Evolutionary conservation across 2,888 invertebrate genomes (phyloP), one percentile per base, ranked within the genome.

Genomic region (Sinotaia quadrata): DNA sequence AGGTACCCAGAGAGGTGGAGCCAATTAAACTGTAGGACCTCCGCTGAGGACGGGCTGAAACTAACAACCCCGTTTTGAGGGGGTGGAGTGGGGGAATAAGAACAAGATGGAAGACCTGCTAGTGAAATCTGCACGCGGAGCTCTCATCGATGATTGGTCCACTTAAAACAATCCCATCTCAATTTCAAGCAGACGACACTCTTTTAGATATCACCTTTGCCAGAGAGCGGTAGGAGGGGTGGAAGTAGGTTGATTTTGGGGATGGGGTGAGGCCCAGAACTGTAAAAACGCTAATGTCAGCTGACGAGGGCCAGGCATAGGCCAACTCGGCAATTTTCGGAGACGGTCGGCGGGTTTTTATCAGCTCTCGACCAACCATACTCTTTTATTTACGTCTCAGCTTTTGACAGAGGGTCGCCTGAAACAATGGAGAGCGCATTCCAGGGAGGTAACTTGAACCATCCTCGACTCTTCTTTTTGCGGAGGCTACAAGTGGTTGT

Each of bases 401-500:
- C 15, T 29, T 15, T 24, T 44, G 59, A 41, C 59, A 60, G 27
- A 10, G 29, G 59, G 59, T 60, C 59, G 59, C 59, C 21, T 44
- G 59, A 60, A 60, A 60, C 59, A 60, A 60, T 60, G 59, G 59
- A 60, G 59, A 60, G 59, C 59, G 33, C 41, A 60, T 60, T 44
- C 59, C 59, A 2, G 44, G 44, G 59, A 60, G 59, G 59, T 60
- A 60, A 60, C 59, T 24, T 31, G 59, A 60, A 27, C 41, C 59
- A 15, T 10, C 21, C 58, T 10, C 37, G 36, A 36, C 59, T 60
- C 59, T 37, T 41, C 59, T 41, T 27, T 1, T n/a, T 29, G 44
- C 33, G 21, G 59, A 47, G 27, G 29, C 18, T 37, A 60, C 59
- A 60, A 60, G 59, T 60, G 59, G 59, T 60, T 60, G 44, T 10